These are phyloP conservation scores for Tenthredo scrophulariae DNA, from an alignment of 2,888 invertebrate species.

Conservation along the genomic window DNA sequence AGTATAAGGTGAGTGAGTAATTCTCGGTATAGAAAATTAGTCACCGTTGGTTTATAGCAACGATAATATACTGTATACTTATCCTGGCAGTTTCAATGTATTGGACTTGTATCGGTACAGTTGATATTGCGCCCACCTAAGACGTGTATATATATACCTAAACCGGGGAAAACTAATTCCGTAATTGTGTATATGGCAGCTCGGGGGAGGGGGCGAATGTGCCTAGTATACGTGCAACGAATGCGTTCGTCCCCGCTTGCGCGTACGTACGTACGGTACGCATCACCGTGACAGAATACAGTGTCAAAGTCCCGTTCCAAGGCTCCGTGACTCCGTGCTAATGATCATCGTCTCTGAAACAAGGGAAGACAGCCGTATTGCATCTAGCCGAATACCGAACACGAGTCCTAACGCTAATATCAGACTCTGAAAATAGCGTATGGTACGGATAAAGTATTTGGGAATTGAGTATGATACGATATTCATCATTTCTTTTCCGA, in stretches of 20 bases:
- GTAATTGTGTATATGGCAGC: background rate
- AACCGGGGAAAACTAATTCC: background rate
- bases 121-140: background rate
- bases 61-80: background rate
- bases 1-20: background rate
- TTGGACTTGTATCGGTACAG: too few species aligned
- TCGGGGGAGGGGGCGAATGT: too few species aligned
- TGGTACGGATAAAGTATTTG: too few species aligned
- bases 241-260: background rate
- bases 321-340: background rate
- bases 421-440: too few species aligned
- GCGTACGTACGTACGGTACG: too few species aligned
- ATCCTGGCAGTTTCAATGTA: too few species aligned
- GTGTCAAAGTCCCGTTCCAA: conserved; percentile 43
- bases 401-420: too few species aligned
- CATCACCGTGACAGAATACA: background rate
- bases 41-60: background rate
- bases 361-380: background rate
- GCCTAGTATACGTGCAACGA: background rate
- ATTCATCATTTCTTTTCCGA: too few species aligned
- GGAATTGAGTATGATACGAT: too few species aligned
- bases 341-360: background rate
- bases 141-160: background rate
- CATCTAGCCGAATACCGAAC: background rate
- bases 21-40: conserved; percentile 10